phyloP scores from a whole-genome alignment of 2,797 vertebrate species.

The Aldrovandia affinis region DNA sequence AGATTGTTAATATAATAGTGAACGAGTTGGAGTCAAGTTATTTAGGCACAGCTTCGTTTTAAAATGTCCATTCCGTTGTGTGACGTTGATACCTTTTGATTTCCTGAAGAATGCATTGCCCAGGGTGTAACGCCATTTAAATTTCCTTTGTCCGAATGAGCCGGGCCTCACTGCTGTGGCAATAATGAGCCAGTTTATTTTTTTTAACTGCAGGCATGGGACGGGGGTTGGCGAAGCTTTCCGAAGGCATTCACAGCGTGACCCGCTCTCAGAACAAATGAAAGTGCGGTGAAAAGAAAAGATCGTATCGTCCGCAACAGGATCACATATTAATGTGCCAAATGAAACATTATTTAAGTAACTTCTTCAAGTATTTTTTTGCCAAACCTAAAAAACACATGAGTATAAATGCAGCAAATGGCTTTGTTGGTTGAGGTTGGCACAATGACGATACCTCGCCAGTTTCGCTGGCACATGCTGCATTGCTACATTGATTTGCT shows the following conservation, averaged over 20 bases:
- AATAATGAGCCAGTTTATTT: neutral
- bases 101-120: constrained; percentile 33
- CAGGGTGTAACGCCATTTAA: constrained; percentile 26
- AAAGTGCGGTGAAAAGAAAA: neutral
- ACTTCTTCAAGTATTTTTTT: neutral
- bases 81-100: constrained; percentile 14
- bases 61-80: constrained; percentile 23
- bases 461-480: neutral
- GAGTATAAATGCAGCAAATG: neutral
- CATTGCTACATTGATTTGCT: no score
- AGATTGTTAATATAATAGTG: neutral
- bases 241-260: neutral
- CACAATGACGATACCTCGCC: neutral
- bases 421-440: neutral
- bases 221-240: neutral
- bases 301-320: neutral
- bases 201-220: neutral
- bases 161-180: neutral
- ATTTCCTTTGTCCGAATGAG: constrained; percentile 16
- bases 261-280: neutral
- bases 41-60: constrained; percentile 29
- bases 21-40: neutral
- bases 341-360: neutral
- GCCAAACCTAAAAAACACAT: neutral
- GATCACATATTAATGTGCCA: neutral